These are phyloP conservation scores for Aporophyla lueneburgensis DNA, from an alignment of 2,888 invertebrate species.

Conservation along the genomic window DNA sequence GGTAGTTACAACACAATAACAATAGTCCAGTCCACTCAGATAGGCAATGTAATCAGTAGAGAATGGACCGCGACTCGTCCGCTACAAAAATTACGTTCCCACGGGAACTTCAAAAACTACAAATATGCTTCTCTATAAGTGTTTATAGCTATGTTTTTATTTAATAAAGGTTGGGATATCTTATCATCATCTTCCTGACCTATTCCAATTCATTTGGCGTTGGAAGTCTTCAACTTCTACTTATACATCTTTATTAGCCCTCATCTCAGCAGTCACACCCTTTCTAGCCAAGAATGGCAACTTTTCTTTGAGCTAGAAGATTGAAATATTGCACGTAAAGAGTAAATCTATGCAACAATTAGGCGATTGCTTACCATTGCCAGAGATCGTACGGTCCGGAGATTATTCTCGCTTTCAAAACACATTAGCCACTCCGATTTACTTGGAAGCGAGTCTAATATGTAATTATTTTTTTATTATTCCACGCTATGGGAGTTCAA, in stretches of 20 bases:
- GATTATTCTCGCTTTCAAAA: conserved; percentile 74
- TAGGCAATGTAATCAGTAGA: conserved; percentile 23
- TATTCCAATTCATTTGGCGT: background rate
- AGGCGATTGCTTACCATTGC: conserved; percentile 48
- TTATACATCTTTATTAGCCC: background rate
- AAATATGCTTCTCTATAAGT: conserved; percentile 17
- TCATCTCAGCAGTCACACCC: background rate
- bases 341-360: conserved; percentile 55
- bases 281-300: background rate
- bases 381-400: conserved; percentile 58
- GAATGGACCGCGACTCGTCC: conserved; percentile 4
- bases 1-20: background rate
- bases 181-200: background rate
- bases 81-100: conserved; percentile 47
- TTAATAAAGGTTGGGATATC: background rate
- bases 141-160: background rate
- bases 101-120: conserved; percentile 56
- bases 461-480: conserved; percentile 87
- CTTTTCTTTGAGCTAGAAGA: conserved; percentile 8
- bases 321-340: conserved; percentile 40
- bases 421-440: conserved; percentile 76
- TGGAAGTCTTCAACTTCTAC: background rate
- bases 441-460: conserved; percentile 77
- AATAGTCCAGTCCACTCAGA: conserved; percentile 17
- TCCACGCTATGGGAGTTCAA: conserved; percentile 81